Percentiles rank a stretch among this genome's conserved stretches.
Conservation (phyloP, 2,888 invertebrate species). For the Heliconius hortense region DNA sequence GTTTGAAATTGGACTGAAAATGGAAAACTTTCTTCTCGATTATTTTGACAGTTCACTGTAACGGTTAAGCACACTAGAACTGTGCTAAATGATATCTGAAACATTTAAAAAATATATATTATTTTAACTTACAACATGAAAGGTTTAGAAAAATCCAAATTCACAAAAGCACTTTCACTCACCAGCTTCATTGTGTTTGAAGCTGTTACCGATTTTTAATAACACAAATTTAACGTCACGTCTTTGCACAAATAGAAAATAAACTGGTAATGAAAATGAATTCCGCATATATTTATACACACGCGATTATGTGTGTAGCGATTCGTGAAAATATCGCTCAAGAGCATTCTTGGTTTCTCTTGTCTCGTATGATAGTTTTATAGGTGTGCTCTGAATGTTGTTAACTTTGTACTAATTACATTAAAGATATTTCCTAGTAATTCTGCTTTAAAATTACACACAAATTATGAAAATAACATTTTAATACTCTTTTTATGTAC, state of each 20-base stretch:
- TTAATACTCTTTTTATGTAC: not conserved
- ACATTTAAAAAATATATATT: conserved; percentile 39
- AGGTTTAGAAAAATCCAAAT: conserved; percentile 32
- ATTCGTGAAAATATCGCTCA: conserved; percentile 76
- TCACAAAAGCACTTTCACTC: conserved; percentile 62
- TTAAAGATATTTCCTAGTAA: not conserved
- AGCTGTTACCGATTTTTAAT: conserved; percentile 57
- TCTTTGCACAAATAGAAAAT: conserved; percentile 67
- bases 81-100: conserved; percentile 68
- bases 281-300: conserved; percentile 81
- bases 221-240: conserved; percentile 62
- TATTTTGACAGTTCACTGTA: conserved; percentile 54
- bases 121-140: conserved; percentile 36
- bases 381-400: not conserved
- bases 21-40: conserved; percentile 59
- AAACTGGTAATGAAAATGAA: conserved; percentile 80
- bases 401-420: conserved; percentile 9
- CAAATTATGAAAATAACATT: not conserved
- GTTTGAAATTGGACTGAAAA: conserved; percentile 67
- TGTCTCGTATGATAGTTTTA: conserved; percentile 41
- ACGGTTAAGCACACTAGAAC: conserved; percentile 55
- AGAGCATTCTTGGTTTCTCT: conserved; percentile 68
- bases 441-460: not conserved
- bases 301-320: conserved; percentile 73
- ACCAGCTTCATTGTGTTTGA: conserved; percentile 76